phyloP scores from a whole-genome alignment of 1,140 invertebrate species.

The Limonius californicus region DNA sequence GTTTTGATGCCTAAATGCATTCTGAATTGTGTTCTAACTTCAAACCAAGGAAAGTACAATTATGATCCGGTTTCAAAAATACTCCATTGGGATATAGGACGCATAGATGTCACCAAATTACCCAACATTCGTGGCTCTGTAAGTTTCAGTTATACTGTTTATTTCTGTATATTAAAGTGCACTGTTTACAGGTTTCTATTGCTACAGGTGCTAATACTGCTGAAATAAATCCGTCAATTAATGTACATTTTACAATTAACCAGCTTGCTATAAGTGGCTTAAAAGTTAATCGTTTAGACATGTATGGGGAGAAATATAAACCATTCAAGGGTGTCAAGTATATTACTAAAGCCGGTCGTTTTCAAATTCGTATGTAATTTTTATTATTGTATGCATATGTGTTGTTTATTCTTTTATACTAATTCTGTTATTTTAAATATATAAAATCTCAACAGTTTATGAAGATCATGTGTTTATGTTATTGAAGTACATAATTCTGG shows the following conservation, averaged over 20 bases:
- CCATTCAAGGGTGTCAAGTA: conserved; percentile 99
- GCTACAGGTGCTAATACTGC: conserved; percentile 58
- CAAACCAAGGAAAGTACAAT: conserved; percentile 95
- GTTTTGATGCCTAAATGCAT: conserved; percentile 98
- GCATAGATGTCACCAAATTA: conserved; percentile 89
- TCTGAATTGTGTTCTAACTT: conserved; percentile 89
- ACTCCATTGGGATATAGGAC: conserved; percentile 93
- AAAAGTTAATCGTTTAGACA: conserved; percentile 97
- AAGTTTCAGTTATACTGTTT: no score
- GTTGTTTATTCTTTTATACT: no score
- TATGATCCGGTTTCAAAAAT: conserved; percentile 97
- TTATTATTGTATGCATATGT: neutral
- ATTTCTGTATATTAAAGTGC: no score
- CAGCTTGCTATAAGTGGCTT: conserved; percentile 95
- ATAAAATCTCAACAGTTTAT: no score
- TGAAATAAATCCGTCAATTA: conserved; percentile 63
- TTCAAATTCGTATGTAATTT: conserved; percentile 91
- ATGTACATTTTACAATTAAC: conserved; percentile 91
- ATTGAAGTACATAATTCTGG: no score
- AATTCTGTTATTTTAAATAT: no score
- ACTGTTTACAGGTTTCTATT: conserved; percentile 59
- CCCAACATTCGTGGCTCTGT: conserved; percentile 94
- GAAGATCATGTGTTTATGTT: no score
- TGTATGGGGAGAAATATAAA: conserved; percentile 99
- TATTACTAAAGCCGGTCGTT: conserved; percentile 96